Percentiles rank a stretch among this genome's conserved stretches.
phyloP scores from a whole-genome alignment of 2,797 vertebrate species.

The Sebastes hubbsi region DNA sequence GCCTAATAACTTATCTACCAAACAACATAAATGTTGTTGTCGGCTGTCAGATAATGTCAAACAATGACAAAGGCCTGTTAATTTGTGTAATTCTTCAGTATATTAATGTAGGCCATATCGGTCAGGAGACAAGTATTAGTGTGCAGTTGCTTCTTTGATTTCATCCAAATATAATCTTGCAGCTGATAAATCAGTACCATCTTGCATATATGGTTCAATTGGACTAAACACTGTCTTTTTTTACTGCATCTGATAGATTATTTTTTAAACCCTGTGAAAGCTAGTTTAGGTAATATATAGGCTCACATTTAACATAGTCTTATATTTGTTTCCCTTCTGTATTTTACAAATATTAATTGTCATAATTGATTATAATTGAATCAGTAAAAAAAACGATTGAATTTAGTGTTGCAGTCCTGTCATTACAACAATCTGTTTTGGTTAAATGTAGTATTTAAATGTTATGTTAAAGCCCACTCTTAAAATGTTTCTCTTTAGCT shows the following conservation, averaged over 20 bases:
- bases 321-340: not conserved
- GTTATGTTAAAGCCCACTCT: not conserved
- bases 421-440: not conserved
- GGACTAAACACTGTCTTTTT: not conserved
- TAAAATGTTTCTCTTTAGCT: constrained; percentile 4
- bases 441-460: constrained; percentile 24
- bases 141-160: constrained; percentile 4
- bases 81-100: constrained; percentile 13
- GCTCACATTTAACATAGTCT: not conserved
- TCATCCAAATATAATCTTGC: constrained; percentile 2
- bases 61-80: constrained; percentile 6
- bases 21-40: constrained; percentile 38
- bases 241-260: not conserved
- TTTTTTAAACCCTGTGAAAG: not conserved
- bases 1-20: constrained; percentile 54
- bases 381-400: not conserved
- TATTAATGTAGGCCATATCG: not conserved
- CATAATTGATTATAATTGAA: not conserved
- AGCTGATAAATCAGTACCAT: constrained; percentile 14
- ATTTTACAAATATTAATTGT: not conserved
- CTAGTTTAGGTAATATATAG: not conserved
- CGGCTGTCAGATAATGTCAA: constrained; percentile 42
- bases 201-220: constrained; percentile 8
- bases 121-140: not conserved
- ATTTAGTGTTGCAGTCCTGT: not conserved